Evolutionary conservation across 1,140 invertebrate genomes (phyloP), one percentile per base, ranked within the genome.

Genomic region (Teleogryllus occipitalis): DNA sequence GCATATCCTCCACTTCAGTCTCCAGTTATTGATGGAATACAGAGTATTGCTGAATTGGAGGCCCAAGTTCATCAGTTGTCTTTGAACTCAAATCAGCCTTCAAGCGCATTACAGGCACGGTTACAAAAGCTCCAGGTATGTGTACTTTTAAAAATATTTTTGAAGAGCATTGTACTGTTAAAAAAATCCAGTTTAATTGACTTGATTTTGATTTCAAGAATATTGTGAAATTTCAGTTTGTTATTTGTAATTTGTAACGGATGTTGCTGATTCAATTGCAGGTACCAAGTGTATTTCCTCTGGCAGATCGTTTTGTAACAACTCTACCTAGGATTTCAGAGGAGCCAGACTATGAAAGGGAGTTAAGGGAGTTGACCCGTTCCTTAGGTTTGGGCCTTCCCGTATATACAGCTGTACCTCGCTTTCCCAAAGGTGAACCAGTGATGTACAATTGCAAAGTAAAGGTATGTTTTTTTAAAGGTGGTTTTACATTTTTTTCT

Each of bases 1-100:
- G 27, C 27, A 39, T 39, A 39, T 39, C 27, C 27, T 39, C 27
- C 27, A 39, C 27, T 39, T 39, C 27, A 39, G 27, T 39, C 27
- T 39, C 27, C 27, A 39, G 27, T 39, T 39, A 5, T 39, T 39
- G 84, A 85, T 80, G 84, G 85, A 79, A 87, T 87, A 83, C 86
- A 85, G 82, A 75, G 74, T 79, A 39, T 74, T 22, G 47, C 12
- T 21, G 54, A 65, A 65, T 65, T 65, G 54, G 54, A 65, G 18
- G 10, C 54, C 54, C 54, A 79, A 72, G 54, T 81, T 22, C 76
- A 47, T 15, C 39, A 65, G 27, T 27, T 78, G 47, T 10, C 80
- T 10, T 75, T 80, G 48, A 18, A 46, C 6, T 49, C 27, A 22
- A 77, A 49, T 49, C 80, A 22, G 10, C 75, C 79, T 72, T 8